A percentile compares a stretch with the other conserved stretches of the same genome.
Evolutionary conservation across 2,797 vertebrate genomes (phyloP).

Genomic region (Numenius phaeopus): DNA sequence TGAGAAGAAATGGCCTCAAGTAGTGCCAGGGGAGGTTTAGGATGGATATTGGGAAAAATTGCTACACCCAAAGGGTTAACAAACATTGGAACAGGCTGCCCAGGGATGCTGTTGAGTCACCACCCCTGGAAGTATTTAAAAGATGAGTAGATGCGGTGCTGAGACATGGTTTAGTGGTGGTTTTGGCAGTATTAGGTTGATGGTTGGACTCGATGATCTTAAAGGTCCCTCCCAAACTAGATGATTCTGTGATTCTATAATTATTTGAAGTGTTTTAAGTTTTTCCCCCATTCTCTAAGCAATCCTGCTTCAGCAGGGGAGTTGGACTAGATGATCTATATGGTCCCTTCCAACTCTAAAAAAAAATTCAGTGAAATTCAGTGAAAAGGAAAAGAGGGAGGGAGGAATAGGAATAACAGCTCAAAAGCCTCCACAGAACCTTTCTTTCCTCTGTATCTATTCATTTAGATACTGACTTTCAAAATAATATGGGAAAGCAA

Average conservation of each 20-base stretch:
- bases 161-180: background rate
- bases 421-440: background rate
- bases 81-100: background rate
- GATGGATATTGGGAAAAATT: background rate
- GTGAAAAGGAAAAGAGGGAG: background rate
- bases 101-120: background rate
- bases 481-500: rapidly evolving
- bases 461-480: background rate
- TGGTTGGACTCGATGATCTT: background rate
- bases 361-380: too few relatives aligned
- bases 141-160: background rate
- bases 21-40: background rate
- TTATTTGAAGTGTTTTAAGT: too few relatives aligned
- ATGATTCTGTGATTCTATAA: background rate
- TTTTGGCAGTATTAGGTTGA: background rate
- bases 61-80: background rate
- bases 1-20: background rate
- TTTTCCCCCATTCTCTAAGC: too few relatives aligned
- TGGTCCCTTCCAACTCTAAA: too few relatives aligned
- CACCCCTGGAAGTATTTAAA: background rate
- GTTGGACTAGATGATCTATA: too few relatives aligned
- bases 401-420: background rate
- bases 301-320: too few relatives aligned
- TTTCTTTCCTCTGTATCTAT: rapidly evolving
- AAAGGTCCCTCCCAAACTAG: background rate